These are phyloP conservation scores for Masticophis lateralis DNA, from an alignment of 2,797 vertebrate species.

Conservation along the genomic window DNA sequence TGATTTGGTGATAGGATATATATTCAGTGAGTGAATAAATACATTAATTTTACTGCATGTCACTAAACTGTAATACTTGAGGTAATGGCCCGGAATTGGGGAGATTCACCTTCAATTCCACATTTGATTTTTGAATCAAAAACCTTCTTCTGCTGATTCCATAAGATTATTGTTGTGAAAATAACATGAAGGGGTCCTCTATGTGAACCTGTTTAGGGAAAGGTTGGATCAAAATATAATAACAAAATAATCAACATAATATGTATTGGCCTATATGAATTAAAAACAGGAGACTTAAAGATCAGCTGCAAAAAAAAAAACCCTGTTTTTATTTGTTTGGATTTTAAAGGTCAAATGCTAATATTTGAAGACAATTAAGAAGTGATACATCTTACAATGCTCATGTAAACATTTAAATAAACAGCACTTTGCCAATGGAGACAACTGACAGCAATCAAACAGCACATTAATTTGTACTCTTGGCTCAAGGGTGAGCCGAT, in stretches of 20 bases:
- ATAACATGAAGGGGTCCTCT: background rate
- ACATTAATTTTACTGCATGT: background rate
- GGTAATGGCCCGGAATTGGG: background rate
- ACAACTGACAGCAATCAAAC: constrained; percentile 14
- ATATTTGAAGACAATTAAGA: background rate
- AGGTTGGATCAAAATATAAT: background rate
- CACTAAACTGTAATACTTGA: background rate
- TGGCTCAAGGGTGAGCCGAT: background rate
- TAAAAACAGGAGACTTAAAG: background rate
- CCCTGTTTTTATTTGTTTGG: background rate
- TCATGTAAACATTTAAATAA: background rate
- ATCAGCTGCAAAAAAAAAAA: background rate
- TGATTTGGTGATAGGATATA: background rate
- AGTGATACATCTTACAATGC: background rate
- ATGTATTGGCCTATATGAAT: background rate
- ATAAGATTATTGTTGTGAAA: background rate
- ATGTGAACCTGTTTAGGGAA: background rate
- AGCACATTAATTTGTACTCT: constrained; percentile 35
- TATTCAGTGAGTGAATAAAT: background rate
- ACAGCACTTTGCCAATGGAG: background rate
- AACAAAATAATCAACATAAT: background rate
- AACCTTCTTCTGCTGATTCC: background rate
- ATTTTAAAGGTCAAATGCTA: background rate
- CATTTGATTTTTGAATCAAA: background rate
- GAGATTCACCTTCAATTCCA: background rate